Evolutionary conservation across 2,888 invertebrate species (phyloP).

Genomic region (Diploptera punctata): DNA sequence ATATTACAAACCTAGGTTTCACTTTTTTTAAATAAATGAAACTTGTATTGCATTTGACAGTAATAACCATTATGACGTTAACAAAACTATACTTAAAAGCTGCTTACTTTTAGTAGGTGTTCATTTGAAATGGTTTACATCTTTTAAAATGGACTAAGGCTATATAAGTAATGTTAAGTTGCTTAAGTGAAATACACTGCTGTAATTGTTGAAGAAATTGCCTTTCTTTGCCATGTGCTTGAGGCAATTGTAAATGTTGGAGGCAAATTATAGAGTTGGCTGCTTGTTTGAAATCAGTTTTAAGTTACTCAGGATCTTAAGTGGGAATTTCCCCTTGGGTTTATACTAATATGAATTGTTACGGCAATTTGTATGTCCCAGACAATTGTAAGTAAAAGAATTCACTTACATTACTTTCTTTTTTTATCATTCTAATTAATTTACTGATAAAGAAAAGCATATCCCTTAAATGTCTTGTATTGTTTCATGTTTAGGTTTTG

Average conservation of each 20-base stretch:
- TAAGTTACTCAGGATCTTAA: too few relatives aligned
- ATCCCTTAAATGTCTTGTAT: too few relatives aligned
- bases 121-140: not conserved
- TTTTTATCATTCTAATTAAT: too few relatives aligned
- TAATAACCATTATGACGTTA: slow-evolving; percentile 4
- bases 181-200: not conserved
- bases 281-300: too few relatives aligned
- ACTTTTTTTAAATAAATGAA: too few relatives aligned
- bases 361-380: too few relatives aligned
- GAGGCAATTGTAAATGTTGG: slow-evolving; percentile 2
- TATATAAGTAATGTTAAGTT: not conserved
- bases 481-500: too few relatives aligned
- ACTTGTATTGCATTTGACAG: not conserved
- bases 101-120: not conserved
- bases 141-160: not conserved
- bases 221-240: not conserved
- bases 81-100: slow-evolving; percentile 21
- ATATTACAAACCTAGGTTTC: not conserved
- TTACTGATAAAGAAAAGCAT: too few relatives aligned
- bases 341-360: too few relatives aligned
- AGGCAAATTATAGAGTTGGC: not conserved
- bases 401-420: too few relatives aligned
- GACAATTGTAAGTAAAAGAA: too few relatives aligned
- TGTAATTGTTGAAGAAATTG: not conserved
- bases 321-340: too few relatives aligned